Evolutionary conservation across 92 coral and sea anemone genomes (phyloP).

Genomic region (Micromussa lordhowensis): DNA sequence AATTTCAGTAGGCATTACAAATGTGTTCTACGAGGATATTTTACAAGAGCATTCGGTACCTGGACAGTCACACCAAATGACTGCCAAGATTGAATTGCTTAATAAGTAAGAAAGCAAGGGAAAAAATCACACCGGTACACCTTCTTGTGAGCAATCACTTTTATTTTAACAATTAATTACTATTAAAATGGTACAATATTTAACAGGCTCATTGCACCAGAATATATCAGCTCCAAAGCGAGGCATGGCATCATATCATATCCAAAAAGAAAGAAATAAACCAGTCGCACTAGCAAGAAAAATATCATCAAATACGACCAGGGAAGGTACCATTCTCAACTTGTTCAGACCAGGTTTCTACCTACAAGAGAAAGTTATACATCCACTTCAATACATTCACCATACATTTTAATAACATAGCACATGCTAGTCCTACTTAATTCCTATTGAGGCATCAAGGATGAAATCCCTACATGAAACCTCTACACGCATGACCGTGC

Average conservation of each 20-base stretch:
- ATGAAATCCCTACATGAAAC: too few relatives aligned
- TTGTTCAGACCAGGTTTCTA: slow-evolving; percentile 89
- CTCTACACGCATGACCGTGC: too few relatives aligned
- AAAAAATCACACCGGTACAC: background rate
- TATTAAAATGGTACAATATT: background rate
- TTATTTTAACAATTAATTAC: slow-evolving; percentile 1
- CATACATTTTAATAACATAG: too few relatives aligned
- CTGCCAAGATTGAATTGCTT: background rate
- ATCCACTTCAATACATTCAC: background rate
- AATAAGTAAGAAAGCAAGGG: background rate
- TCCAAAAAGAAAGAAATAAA: background rate
- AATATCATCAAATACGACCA: slow-evolving; percentile 71
- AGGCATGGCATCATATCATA: background rate
- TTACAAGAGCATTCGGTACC: background rate
- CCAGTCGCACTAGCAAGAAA: background rate
- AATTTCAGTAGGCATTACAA: too few relatives aligned
- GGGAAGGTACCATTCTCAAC: slow-evolving; percentile 90
- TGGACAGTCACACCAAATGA: background rate
- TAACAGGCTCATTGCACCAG: background rate
- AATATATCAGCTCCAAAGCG: background rate
- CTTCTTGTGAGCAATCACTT: background rate
- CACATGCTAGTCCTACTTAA: too few relatives aligned
- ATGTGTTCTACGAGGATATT: too few relatives aligned
- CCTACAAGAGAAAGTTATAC: slow-evolving; percentile 50
- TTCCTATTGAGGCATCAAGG: too few relatives aligned